Conservation (phyloP, 2,888 invertebrate species). For the Heteromurus nitidus region DNA sequence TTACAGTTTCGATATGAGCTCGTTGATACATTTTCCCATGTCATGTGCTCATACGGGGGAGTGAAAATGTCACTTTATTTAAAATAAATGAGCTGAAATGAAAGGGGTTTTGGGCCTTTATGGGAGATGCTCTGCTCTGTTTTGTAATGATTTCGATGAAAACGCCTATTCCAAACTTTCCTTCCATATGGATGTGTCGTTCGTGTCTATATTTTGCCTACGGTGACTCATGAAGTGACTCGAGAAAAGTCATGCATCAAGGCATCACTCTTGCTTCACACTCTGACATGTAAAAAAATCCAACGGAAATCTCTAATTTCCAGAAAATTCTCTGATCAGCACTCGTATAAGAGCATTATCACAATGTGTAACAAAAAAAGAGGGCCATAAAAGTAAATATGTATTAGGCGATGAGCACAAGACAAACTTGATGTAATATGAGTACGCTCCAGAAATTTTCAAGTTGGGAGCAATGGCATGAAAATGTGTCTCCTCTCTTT, state of each 20-base stretch:
- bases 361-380: no score
- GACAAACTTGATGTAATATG: no score
- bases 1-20: neutral
- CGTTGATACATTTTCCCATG: no score
- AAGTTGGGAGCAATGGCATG: no score
- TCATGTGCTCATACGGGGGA: no score
- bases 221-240: conserved; percentile 17
- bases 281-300: conserved; percentile 27
- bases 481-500: neutral
- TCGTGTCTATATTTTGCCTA: neutral
- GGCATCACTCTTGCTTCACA: conserved; percentile 4
- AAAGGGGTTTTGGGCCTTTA: conserved; percentile 50
- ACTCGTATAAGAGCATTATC: no score
- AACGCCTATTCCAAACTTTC: conserved; percentile 7
- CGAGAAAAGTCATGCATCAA: conserved; percentile 27
- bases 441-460: no score
- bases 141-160: conserved; percentile 36
- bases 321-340: conserved; percentile 3
- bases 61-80: conserved; percentile 54
- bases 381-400: no score
- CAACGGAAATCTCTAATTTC: conserved; percentile 46
- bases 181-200: no score
- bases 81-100: conserved; percentile 61
- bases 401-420: no score
- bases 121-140: conserved; percentile 28